Evolutionary conservation across 2,113 vertebrate species (phyloP).

Genomic region (Myotis brandtii): DNA sequence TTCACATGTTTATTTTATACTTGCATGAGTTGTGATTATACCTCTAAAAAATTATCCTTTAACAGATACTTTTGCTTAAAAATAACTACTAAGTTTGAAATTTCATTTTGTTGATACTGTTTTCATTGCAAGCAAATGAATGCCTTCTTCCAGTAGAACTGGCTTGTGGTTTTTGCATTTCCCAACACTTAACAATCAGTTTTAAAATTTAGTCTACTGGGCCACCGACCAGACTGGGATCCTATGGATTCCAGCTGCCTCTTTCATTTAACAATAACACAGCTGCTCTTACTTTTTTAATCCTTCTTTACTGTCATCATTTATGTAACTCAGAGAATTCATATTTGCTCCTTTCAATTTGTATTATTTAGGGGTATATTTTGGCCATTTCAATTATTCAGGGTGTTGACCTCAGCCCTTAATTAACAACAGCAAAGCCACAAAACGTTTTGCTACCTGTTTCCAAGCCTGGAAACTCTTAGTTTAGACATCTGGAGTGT

Average conservation of each 20-base stretch:
- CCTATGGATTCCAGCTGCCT: slow-evolving; percentile 74
- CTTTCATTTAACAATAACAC: slow-evolving; percentile 74
- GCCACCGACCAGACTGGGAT: slow-evolving; percentile 56
- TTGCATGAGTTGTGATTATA: neutral
- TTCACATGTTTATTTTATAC: neutral
- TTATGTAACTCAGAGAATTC: slow-evolving; percentile 62
- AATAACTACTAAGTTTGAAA: slow-evolving; percentile 1
- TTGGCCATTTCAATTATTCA: slow-evolving; percentile 46
- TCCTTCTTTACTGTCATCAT: slow-evolving; percentile 56
- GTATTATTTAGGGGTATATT: slow-evolving; percentile 46
- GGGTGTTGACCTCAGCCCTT: slow-evolving; percentile 63
- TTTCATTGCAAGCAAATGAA: slow-evolving; percentile 9
- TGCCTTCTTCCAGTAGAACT: neutral
- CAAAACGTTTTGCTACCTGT: slow-evolving; percentile 68
- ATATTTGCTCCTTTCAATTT: slow-evolving; percentile 58
- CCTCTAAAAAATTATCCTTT: neutral
- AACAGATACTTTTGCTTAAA: slow-evolving; percentile 34
- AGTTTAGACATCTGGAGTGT: slow-evolving; percentile 54
- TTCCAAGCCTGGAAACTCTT: slow-evolving; percentile 61
- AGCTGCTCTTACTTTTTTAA: slow-evolving; percentile 71
- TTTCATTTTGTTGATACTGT: neutral
- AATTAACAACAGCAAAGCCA: slow-evolving; percentile 69
- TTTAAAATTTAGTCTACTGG: slow-evolving; percentile 68
- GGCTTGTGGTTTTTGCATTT: slow-evolving; percentile 30
- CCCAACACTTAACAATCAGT: slow-evolving; percentile 57